Percentiles rank a stretch among this genome's conserved stretches.
These are phyloP conservation scores for Erebia aethiops DNA, from an alignment of 2,888 invertebrate species.

Conservation along the genomic window DNA sequence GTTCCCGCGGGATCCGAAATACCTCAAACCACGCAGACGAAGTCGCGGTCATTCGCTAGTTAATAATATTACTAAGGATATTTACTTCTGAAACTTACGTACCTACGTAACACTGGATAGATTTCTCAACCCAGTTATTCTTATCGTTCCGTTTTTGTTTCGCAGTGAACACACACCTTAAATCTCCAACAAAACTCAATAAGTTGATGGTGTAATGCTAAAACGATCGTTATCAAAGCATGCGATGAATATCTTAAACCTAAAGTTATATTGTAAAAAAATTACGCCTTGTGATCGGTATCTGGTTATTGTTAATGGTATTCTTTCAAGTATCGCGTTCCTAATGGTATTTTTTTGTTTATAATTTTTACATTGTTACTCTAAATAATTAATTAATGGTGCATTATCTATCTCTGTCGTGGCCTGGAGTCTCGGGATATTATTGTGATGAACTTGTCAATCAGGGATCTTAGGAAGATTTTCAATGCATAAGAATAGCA, in stretches of 20 bases:
- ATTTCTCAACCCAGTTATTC: neutral
- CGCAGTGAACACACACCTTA: constrained; percentile 9
- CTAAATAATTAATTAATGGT: no score
- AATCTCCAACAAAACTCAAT: constrained; percentile 10
- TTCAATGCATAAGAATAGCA: no score
- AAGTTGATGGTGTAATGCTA: constrained; percentile 15
- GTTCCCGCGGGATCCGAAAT: no score
- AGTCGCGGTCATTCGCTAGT: no score
- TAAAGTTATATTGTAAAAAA: constrained; percentile 22
- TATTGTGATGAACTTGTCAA: no score
- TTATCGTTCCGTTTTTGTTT: neutral
- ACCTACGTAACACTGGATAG: no score
- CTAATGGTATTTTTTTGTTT: constrained; percentile 2
- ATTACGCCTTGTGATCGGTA: neutral
- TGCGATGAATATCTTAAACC: constrained; percentile 22
- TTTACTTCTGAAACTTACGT: no score
- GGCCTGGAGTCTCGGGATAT: no score
- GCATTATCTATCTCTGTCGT: no score
- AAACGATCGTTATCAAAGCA: constrained; percentile 21
- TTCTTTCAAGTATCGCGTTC: constrained; percentile 8
- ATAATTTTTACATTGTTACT: neutral
- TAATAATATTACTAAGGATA: no score
- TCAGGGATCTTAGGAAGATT: no score
- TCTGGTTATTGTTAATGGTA: constrained; percentile 13
- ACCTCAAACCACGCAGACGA: no score